A percentile compares a stretch with the other conserved stretches of the same genome.
phyloP scores from a whole-genome alignment of 2,797 vertebrate genomes.

The Calcarius lapponicus region DNA sequence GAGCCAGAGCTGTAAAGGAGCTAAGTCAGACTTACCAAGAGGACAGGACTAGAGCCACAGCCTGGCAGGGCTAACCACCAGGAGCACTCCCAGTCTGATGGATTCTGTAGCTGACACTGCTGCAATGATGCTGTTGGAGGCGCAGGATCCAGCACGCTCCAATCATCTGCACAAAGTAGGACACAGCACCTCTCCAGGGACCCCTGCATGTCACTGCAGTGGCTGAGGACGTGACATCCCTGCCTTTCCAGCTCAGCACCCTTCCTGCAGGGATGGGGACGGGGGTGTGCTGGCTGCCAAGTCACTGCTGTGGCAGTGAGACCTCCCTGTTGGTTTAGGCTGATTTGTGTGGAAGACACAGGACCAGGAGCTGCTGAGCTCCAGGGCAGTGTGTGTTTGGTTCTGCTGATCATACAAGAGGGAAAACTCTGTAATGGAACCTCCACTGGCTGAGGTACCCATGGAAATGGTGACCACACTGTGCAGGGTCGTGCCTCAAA shows the following conservation, averaged over 20 bases:
- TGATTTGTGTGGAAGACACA: neutral
- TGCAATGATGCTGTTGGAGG: neutral
- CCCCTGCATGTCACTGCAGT: neutral
- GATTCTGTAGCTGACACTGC: neutral
- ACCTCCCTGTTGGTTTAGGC: neutral
- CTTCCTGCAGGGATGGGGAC: neutral
- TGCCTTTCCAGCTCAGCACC: neutral
- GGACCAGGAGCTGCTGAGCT: neutral
- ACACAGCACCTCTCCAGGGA: neutral
- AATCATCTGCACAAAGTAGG: neutral
- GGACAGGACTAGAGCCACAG: rapidly evolving
- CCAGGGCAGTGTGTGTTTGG: neutral
- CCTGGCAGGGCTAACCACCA: neutral
- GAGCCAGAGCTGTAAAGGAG: neutral
- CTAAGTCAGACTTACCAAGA: neutral
- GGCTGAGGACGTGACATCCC: neutral
- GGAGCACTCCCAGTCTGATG: neutral
- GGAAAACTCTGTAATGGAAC: neutral
- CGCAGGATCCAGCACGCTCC: neutral
- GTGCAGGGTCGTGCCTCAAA: neutral
- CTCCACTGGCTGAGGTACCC: neutral
- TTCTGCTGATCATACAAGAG: neutral
- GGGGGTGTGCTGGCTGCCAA: neutral
- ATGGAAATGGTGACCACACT: neutral
- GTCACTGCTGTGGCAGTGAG: neutral